Base-by-base conservation (phyloP, 2,888 invertebrate genomes). In the Ornithoptera alexandrae region DNA sequence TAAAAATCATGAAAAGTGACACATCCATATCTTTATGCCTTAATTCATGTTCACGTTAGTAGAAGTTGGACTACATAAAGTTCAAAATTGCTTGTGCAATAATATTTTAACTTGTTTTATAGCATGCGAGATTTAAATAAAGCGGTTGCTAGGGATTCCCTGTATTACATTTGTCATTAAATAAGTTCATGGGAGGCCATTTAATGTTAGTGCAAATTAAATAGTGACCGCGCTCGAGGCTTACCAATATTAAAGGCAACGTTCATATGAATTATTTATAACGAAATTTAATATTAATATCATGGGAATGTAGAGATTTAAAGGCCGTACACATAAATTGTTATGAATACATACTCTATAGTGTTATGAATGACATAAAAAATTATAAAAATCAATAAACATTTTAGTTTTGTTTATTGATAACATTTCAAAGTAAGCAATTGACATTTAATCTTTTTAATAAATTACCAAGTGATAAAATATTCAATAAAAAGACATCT, bases 211-310 rank as follows among this genome's bases (percentile, higher is more conserved):
- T 76, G 71, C 75, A 79, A 81, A 81, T 84, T 78, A 81, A 81
- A 78, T 78, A 73, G 75, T 70, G 74, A 74, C 76, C 76, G 74
- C 75, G 73, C 74, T 75, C 39, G 24, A 10, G 81, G 81, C 80
- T 83, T 82, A 82, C 74, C 72, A 73, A 74, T 77, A 76, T 79
- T 77, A 75, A 73, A 75, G n/a, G 22, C 57, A 22, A 12, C 36
- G 75, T 71, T 66, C 56, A 67, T 75, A 81, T 84, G 83, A 84
- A 83, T 83, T 83, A 85, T 85, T 84, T 82, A 85, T 84, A 73
- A 72, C 71, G 65, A 46, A 20, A 24, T 68, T 62, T 53, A 62
- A 67, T 62, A 68, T 62, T 10, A 20, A 6, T 36, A 17, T 10
- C 46, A 42, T 62, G 57, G 57, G 53, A 53, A 53, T 53, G 2